Evolutionary conservation across 2,888 invertebrate species (phyloP), one percentile per base, ranked within the genome.

Genomic region (Synergus itoensis): DNA sequence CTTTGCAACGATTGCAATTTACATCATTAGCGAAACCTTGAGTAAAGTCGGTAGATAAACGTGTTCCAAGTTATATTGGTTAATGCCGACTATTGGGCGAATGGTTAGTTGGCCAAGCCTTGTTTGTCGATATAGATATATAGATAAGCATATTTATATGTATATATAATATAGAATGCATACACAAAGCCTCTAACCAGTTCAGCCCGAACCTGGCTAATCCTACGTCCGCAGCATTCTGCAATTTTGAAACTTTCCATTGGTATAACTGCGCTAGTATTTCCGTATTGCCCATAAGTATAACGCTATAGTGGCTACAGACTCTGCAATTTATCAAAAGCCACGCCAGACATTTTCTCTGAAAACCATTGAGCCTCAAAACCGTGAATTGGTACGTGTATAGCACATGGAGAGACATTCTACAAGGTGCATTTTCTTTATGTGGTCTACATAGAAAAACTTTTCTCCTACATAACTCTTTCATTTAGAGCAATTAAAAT

Each of bases 181-280:
- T 53, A 73, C 36, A 36, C 53, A 53, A 78, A 77, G 79, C 78
- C 28, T 28, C 81, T 77, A 77, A 80, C 80, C 77, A 79, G 79
- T 81, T 69, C 79, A 53, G 77, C 80, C 82, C 83, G 81, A 86
- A 84, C 85, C 87, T 84, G 86, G 88, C 87, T 90, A 91, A 91
- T 91, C 90, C 89, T 86, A 86, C 88, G 87, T 89, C 88, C 90
- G 89, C 85, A 88, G 87, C 87, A 89, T 90, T 89, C 88, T 89
- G 88, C 90, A 91, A 89, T 90, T 91, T 91, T 88, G 88, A 89
- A 91, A 91, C 90, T 91, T 90, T 89, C 87, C 84, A 80, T 80
- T 77, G 83, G 80, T 84, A 86, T 88, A 89, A 90, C 88, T 86
- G 86, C 86, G 83, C 83, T 83, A 77, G 78, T 84, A 87, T 65